A percentile compares a stretch with the other conserved stretches of the same genome.
These are phyloP conservation scores for Dasyornis broadbenti DNA, from an alignment of 2,113 vertebrate species.

Conservation along the genomic window DNA sequence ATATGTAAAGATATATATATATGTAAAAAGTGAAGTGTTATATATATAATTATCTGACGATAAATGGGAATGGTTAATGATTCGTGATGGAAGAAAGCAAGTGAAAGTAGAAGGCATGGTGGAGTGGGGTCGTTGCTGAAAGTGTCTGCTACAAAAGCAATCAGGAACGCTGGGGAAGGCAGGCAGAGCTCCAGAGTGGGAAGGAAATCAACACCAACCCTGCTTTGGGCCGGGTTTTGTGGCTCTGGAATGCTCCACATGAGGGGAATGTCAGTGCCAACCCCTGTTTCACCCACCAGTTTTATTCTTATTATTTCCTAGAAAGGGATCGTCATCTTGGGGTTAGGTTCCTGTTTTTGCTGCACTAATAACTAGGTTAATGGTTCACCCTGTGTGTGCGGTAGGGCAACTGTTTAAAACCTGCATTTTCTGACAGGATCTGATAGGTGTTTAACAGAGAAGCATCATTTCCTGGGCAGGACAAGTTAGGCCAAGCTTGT, in stretches of 20 bases:
- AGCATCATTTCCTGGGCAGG: neutral
- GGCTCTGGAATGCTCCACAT: neutral
- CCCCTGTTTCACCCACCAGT: neutral
- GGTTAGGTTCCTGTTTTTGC: neutral
- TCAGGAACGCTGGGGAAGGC: neutral
- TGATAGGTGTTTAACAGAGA: neutral
- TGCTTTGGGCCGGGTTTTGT: neutral
- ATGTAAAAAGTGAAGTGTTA: too few relatives aligned
- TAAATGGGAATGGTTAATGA: neutral
- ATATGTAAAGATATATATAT: neutral
- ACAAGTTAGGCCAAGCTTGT: neutral
- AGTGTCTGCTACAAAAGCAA: neutral
- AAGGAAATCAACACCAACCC: neutral
- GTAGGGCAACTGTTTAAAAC: neutral
- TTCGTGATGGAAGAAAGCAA: neutral
- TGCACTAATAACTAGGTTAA: neutral
- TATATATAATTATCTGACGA: neutral
- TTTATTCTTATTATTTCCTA: neutral
- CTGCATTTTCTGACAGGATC: neutral
- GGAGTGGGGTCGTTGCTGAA: neutral
- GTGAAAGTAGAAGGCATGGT: neutral
- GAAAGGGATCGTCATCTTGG: rapidly evolving
- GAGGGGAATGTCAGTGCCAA: neutral
- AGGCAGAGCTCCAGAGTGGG: neutral
- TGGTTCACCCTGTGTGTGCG: neutral